These are phyloP conservation scores for Dendrolimus punctatus DNA, from an alignment of 1,140 invertebrate species.

Conservation along the genomic window DNA sequence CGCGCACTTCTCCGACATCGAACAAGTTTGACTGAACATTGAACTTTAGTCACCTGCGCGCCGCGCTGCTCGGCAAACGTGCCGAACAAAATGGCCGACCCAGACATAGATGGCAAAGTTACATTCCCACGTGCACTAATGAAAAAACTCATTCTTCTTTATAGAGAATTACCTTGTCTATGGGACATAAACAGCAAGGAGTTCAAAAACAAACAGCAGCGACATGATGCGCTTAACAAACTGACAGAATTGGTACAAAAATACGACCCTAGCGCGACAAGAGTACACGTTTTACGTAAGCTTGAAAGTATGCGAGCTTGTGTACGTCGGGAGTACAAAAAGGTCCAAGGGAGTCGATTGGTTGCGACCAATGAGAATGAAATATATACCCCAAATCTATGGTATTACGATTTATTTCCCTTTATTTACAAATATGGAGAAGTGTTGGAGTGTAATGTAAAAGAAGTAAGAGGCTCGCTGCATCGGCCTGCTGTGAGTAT, in stretches of 20 bases:
- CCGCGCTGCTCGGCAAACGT: constrained; percentile 1
- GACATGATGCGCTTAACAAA: neutral
- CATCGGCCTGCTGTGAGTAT: no score
- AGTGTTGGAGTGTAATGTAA: no score
- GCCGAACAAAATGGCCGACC: constrained; percentile 1
- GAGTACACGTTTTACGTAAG: constrained; percentile 1
- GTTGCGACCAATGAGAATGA: neutral
- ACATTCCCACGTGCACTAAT: neutral
- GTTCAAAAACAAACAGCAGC: constrained; percentile 1
- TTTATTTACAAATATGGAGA: neutral
- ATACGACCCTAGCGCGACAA: neutral
- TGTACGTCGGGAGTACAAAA: constrained; percentile 1
- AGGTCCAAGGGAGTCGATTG: neutral
- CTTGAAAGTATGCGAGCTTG: neutral
- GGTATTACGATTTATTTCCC: neutral
- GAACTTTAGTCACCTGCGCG: neutral
- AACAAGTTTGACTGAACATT: no score
- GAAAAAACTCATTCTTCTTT: constrained; percentile 2
- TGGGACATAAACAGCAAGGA: neutral
- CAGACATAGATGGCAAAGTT: neutral
- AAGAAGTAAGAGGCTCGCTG: no score
- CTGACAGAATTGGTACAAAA: constrained; percentile 1
- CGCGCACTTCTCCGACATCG: no score
- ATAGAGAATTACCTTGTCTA: constrained; percentile 2
- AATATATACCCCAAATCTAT: neutral